These are phyloP conservation scores for Sigmodon hispidus DNA, from an alignment of 2,113 vertebrate genomes.

Conservation along the genomic window DNA sequence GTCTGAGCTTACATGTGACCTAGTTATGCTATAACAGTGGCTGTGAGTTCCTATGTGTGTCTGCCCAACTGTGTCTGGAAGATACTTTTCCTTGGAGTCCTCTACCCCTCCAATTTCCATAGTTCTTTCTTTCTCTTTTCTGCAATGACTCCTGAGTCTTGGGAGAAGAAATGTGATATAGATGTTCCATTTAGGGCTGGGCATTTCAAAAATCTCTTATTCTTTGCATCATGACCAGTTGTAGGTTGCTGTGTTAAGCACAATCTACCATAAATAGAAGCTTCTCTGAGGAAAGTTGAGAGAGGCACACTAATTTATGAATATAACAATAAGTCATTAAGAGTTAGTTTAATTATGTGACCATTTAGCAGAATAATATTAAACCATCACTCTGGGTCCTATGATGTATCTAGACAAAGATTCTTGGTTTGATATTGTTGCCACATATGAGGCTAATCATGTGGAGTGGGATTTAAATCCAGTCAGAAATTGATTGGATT, in stretches of 20 bases:
- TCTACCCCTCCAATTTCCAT: background rate
- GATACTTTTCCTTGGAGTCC: background rate
- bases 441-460: background rate
- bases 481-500: background rate
- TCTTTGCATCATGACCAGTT: background rate
- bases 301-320: background rate
- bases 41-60: background rate
- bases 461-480: background rate
- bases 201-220: background rate
- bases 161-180: background rate
- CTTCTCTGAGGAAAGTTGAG: background rate
- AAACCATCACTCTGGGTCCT: no score
- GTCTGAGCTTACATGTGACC: background rate
- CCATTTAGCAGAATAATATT: background rate
- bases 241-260: background rate
- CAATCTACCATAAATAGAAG: background rate
- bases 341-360: background rate
- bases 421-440: background rate
- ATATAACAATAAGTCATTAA: background rate
- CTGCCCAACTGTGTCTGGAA: background rate
- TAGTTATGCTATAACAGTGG: background rate
- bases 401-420: background rate
- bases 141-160: background rate
- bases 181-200: background rate
- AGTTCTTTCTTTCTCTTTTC: background rate